Evolutionary conservation across 2,888 invertebrate species (phyloP).

Genomic region (Eupithecia abbreviata): DNA sequence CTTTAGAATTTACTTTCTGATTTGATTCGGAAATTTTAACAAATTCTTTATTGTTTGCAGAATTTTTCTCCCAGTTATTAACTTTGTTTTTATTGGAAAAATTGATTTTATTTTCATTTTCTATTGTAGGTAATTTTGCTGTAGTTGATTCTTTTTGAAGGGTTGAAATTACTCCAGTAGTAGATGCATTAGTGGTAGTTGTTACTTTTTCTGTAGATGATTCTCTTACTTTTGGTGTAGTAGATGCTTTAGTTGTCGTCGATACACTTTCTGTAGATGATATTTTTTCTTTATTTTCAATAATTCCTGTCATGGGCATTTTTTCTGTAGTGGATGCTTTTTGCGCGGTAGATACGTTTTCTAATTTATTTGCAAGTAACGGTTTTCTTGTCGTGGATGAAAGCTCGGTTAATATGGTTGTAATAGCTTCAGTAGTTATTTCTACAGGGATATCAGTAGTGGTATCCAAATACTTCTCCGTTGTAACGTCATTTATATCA

Average conservation of each 20-base stretch:
- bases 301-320: neutral
- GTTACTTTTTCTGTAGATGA: slow-evolving; percentile 22
- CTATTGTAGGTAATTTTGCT: slow-evolving; percentile 31
- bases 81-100: slow-evolving; percentile 33
- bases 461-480: slow-evolving; percentile 47
- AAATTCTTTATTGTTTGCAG: slow-evolving; percentile 46
- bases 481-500: slow-evolving; percentile 44
- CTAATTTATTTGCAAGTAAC: slow-evolving; percentile 35
- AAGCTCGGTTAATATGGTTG: slow-evolving; percentile 11
- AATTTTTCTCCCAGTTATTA: slow-evolving; percentile 33
- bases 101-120: slow-evolving; percentile 34
- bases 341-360: slow-evolving; percentile 26
- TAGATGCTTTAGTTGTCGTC: slow-evolving; percentile 9
- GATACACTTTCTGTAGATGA: slow-evolving; percentile 15
- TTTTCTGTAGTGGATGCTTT: slow-evolving; percentile 1
- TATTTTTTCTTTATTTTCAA: slow-evolving; percentile 5
- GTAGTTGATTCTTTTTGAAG: slow-evolving; percentile 31
- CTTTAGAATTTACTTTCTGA: slow-evolving; percentile 32
- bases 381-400: slow-evolving; percentile 25
- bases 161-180: slow-evolving; percentile 27
- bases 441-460: slow-evolving; percentile 46
- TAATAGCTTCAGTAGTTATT: slow-evolving; percentile 36
- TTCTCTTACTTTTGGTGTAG: slow-evolving; percentile 15
- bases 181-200: slow-evolving; percentile 18
- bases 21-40: slow-evolving; percentile 51